Evolutionary conservation across 2,888 invertebrate genomes (phyloP), one percentile per base, ranked within the genome.

Genomic region (Plemyria rubiginata): DNA sequence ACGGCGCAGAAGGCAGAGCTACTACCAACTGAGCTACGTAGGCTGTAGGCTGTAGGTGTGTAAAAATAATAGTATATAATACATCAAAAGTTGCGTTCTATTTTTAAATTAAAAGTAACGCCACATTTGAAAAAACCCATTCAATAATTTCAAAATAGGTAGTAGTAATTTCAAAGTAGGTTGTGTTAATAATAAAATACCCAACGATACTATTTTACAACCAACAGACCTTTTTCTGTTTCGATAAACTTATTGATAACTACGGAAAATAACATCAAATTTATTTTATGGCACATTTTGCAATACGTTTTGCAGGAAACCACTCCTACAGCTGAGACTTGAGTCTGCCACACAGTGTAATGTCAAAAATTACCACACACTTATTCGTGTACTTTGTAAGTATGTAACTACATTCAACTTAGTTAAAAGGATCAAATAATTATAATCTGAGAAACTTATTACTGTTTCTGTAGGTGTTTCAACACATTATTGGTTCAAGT

Each of bases 401-500:
- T 68, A 60, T 54, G 59, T 64, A 59, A 63, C 54, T 60, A 62
- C 28, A 60, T 60, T 66, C 56, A 54, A 41, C 54, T 40, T 45
- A 45, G 15, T 45, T 46, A 43, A 49, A 15, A 59, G 28, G 13
- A 46, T 13, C 16, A 48, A 32, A 15, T 45, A 16, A 16, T 45
- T 46, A 45, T 7, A 22, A 55, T 46, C 56, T 46, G 6, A 41
- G 29, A 41, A 28, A 56, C 13, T 56, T 38, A 55, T 40, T 32
- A 59, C 12, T 57, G 51, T 45, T 66, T 28, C 73, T 72, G 36
- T 76, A 87, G 89, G 71, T 87, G 28, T 61, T 87, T 53, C 71
- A 71, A 65, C 66, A 64, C 63, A 62, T 81, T 38, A 69, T 84
- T 54, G 72, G 65, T 46, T 72, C 65, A 56, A 72, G 75, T 58